These are phyloP conservation scores for Ommatoiulus sabulosus DNA, from an alignment of 2,888 invertebrate species.

Conservation along the genomic window DNA sequence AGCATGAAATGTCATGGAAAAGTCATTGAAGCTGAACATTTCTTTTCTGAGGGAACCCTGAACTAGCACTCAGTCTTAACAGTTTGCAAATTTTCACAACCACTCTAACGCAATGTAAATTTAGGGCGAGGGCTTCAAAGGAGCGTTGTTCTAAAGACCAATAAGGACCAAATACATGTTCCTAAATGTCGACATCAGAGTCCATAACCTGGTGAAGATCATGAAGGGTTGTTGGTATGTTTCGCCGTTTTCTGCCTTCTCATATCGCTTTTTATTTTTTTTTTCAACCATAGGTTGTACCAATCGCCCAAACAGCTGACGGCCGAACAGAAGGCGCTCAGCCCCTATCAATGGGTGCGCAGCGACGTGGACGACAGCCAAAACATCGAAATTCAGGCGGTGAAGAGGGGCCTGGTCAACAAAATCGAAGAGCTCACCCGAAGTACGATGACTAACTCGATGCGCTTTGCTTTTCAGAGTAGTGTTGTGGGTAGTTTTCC, in stretches of 20 bases:
- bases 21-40: too few relatives aligned
- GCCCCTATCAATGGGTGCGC: constrained; percentile 67
- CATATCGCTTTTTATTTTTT: neutral
- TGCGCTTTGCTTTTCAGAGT: neutral
- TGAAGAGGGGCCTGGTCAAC: constrained; percentile 65
- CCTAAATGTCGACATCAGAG: too few relatives aligned
- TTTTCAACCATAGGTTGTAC: constrained; percentile 65
- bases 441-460: constrained; percentile 60
- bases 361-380: constrained; percentile 67
- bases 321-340: constrained; percentile 65
- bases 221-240: too few relatives aligned
- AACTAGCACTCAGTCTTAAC: too few relatives aligned
- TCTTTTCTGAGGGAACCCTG: too few relatives aligned
- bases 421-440: constrained; percentile 67
- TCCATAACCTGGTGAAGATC: too few relatives aligned
- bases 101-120: too few relatives aligned
- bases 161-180: too few relatives aligned
- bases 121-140: too few relatives aligned
- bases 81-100: too few relatives aligned
- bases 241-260: neutral
- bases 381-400: constrained; percentile 65
- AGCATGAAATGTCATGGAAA: too few relatives aligned
- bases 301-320: constrained; percentile 66
- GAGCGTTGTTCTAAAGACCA: too few relatives aligned
- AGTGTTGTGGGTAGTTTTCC: neutral